phyloP scores from a whole-genome alignment of 2,797 vertebrate species.

The Siniperca scherzeri region DNA sequence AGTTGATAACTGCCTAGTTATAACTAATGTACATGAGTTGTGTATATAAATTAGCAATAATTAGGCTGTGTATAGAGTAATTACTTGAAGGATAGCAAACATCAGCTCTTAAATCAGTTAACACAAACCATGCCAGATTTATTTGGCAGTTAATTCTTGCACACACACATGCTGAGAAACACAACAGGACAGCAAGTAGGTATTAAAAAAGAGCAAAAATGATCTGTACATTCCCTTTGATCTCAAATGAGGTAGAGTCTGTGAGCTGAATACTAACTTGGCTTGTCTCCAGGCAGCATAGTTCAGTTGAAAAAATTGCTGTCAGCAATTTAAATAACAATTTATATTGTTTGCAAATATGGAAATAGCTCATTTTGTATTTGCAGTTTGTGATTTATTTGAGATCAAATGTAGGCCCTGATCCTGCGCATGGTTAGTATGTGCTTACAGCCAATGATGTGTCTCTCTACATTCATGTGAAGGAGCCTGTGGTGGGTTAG shows the following conservation, averaged over 20 bases:
- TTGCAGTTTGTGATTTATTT: constrained; percentile 58
- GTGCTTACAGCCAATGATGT: constrained; percentile 48
- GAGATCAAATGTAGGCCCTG: constrained; percentile 46
- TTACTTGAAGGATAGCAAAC: constrained; percentile 12
- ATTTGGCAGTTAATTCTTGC: constrained; percentile 6
- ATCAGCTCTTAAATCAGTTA: constrained; percentile 4
- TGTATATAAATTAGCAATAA: constrained; percentile 10
- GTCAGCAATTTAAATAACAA: constrained; percentile 49
- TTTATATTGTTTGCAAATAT: constrained; percentile 41
- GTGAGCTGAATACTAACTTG: constrained; percentile 48
- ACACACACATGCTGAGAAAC: constrained; percentile 16
- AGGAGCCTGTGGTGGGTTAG: constrained; percentile 40
- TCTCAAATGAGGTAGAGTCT: constrained; percentile 26
- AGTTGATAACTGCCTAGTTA: constrained; percentile 14
- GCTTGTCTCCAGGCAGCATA: constrained; percentile 33
- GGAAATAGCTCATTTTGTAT: constrained; percentile 38
- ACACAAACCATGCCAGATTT: constrained; percentile 29
- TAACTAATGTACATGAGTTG: constrained; percentile 8
- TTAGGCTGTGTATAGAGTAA: constrained; percentile 3
- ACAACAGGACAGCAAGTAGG: constrained; percentile 15
- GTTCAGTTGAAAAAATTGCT: constrained; percentile 39
- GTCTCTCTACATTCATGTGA: constrained; percentile 57
- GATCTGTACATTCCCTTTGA: constrained; percentile 45
- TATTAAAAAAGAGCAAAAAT: constrained; percentile 36
- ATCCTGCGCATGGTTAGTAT: constrained; percentile 41